These are phyloP conservation scores for Cairina moschata DNA, from an alignment of 2,113 vertebrate species.

Conservation along the genomic window DNA sequence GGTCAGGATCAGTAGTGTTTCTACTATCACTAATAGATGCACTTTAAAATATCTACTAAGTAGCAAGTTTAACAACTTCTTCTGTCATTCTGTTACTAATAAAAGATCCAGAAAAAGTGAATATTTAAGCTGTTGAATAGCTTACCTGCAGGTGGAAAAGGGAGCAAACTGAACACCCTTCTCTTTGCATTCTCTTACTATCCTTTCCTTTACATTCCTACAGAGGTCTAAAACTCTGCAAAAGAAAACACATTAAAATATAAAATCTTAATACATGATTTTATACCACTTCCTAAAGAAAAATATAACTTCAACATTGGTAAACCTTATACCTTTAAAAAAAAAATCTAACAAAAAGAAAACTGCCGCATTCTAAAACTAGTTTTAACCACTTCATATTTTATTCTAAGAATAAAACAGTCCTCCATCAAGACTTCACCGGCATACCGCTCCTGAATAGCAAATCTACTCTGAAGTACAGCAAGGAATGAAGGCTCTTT, in stretches of 20 bases:
- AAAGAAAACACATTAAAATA: slow-evolving; percentile 26
- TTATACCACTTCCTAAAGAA: background rate
- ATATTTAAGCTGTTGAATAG: background rate
- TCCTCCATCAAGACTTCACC: background rate
- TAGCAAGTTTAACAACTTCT: background rate
- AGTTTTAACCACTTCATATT: background rate
- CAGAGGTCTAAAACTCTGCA: slow-evolving; percentile 95
- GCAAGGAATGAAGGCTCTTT: background rate
- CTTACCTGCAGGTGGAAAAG: slow-evolving; percentile 93
- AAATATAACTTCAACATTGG: background rate
- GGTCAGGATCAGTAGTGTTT: background rate
- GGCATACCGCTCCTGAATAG: background rate
- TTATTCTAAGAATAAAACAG: background rate
- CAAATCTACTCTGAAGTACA: background rate
- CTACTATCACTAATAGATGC: background rate
- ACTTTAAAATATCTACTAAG: background rate
- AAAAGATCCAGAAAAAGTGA: background rate
- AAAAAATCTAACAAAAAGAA: background rate
- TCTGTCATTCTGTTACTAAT: background rate
- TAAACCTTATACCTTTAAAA: background rate
- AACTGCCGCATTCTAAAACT: background rate
- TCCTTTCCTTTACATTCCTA: slow-evolving; percentile 95
- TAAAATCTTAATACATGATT: background rate
- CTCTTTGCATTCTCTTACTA: slow-evolving; percentile 94
- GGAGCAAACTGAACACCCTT: slow-evolving; percentile 94